Conservation (phyloP, 2,888 invertebrate species). For the Steinernema hermaphroditum region DNA sequence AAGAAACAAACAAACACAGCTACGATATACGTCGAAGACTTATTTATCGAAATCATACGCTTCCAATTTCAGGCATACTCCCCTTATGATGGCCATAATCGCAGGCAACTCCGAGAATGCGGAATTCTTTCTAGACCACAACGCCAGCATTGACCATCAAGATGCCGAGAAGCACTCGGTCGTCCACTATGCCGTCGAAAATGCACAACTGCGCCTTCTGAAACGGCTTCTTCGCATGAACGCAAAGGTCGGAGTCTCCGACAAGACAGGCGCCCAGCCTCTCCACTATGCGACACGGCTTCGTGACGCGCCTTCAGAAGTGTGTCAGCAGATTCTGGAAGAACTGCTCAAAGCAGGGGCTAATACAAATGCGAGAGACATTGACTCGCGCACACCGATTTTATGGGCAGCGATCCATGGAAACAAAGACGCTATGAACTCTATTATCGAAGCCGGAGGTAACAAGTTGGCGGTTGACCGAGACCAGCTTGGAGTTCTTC, state of each 20-base stretch:
- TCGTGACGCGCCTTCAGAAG: conserved; percentile 50
- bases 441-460: conserved; percentile 84
- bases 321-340: conserved; percentile 50
- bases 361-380: conserved; percentile 82
- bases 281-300: conserved; percentile 95
- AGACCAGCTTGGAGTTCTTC: conserved; percentile 91
- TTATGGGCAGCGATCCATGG: conserved; percentile 97
- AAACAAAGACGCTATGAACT: conserved; percentile 85
- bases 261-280: conserved; percentile 81
- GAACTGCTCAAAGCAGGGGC: conserved; percentile 71
- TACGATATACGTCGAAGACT: too few species aligned
- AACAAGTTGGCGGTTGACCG: conserved; percentile 81
- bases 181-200: conserved; percentile 92
- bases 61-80: conserved; percentile 78
- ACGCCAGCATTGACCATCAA: conserved; percentile 84
- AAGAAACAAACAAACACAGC: too few species aligned
- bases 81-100: conserved; percentile 90
- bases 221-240: conserved; percentile 77
- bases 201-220: conserved; percentile 48
- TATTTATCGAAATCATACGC: too few species aligned
- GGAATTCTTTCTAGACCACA: conserved; percentile 79
- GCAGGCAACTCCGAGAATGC: conserved; percentile 85
- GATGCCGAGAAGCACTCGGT: conserved; percentile 93
- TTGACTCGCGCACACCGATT: conserved; percentile 88
- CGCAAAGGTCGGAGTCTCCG: conserved; percentile 33